phyloP scores from a whole-genome alignment of 2,113 vertebrate species.

The Labeo rohita region DNA sequence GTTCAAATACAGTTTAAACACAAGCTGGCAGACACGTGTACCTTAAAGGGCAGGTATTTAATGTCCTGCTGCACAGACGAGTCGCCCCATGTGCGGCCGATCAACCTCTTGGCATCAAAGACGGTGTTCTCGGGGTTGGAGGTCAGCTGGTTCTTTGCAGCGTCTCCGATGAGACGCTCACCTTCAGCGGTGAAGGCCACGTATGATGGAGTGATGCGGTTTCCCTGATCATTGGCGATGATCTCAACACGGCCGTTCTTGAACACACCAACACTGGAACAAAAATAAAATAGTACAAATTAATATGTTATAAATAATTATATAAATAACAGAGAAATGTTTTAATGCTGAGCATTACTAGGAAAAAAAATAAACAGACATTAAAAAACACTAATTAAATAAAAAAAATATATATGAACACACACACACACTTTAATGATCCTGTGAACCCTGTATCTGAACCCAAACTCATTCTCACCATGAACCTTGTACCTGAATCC shows the following conservation, averaged over 20 bases:
- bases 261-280: conserved; percentile 89
- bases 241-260: conserved; percentile 97
- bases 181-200: conserved; percentile 95
- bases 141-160: conserved; percentile 96
- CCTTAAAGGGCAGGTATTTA: conserved; percentile 94
- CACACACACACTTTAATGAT: no score
- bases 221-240: conserved; percentile 97
- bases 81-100: conserved; percentile 90
- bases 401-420: no score
- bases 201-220: conserved; percentile 95
- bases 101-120: conserved; percentile 94
- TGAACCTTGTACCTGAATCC: no score
- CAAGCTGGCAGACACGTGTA: conserved; percentile 49
- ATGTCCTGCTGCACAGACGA: conserved; percentile 91
- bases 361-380: no score
- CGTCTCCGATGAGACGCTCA: conserved; percentile 93
- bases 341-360: no score
- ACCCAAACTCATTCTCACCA: no score
- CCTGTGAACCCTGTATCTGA: not conserved
- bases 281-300: fast-evolving
- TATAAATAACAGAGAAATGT: not conserved
- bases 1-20: no score
- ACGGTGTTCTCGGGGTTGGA: conserved; percentile 97
- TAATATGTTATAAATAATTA: not conserved
- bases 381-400: no score